Conservation (phyloP, 2,797 vertebrate genomes). For the Sparus aurata region DNA sequence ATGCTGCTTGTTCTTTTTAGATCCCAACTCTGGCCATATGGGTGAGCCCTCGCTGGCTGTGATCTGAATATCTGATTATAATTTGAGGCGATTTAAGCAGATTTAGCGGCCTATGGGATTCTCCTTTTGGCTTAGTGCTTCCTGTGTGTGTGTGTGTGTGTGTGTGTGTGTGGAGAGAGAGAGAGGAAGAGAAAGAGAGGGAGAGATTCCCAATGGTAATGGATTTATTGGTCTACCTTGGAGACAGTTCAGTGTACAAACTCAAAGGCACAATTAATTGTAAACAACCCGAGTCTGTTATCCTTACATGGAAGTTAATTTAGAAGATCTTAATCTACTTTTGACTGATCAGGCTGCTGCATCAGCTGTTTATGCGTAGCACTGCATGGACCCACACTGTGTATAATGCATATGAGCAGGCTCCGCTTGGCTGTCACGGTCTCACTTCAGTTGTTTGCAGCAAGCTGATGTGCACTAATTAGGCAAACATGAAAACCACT, state of each 20-base stretch:
- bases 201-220: conserved; percentile 44
- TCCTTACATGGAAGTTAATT: conserved; percentile 34
- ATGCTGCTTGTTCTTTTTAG: conserved; percentile 74
- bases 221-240: conserved; percentile 50
- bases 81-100: conserved; percentile 80
- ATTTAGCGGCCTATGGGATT: conserved; percentile 76
- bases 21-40: conserved; percentile 72
- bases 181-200: conserved; percentile 9
- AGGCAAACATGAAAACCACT: conserved; percentile 70
- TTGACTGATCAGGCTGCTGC: conserved; percentile 32
- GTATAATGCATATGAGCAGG: conserved; percentile 9
- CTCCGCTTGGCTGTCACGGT: conserved; percentile 37
- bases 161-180: neutral
- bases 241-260: conserved; percentile 56
- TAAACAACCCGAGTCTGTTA: conserved; percentile 35
- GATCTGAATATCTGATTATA: conserved; percentile 83
- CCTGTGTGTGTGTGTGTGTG: conserved; percentile 35
- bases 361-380: conserved; percentile 19
- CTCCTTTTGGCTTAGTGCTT: conserved; percentile 70
- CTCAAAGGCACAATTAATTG: conserved; percentile 54
- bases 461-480: conserved; percentile 69
- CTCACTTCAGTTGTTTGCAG: conserved; percentile 62
- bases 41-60: conserved; percentile 64
- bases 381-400: neutral
- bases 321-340: conserved; percentile 38